Conservation (phyloP, 1,140 invertebrate genomes). For the Mamestra configurata region DNA sequence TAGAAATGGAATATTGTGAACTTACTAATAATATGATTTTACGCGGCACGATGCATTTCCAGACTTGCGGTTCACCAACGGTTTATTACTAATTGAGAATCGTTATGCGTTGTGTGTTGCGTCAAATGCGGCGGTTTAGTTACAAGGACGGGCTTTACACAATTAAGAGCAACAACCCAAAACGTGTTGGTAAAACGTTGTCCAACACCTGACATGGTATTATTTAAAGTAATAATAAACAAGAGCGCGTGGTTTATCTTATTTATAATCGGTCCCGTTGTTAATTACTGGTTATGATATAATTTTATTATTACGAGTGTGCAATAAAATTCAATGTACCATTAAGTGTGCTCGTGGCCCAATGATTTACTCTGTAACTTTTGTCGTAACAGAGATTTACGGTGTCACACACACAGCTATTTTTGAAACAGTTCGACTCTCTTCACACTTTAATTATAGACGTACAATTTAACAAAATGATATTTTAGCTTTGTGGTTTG, state of each 20-base stretch:
- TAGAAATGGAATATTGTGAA: conserved; percentile 63
- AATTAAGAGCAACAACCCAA: conserved; percentile 26
- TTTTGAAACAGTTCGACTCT: conserved; percentile 82
- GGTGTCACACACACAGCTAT: conserved; percentile 82
- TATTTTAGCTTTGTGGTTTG: conserved; percentile 72
- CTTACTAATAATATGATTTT: conserved; percentile 54
- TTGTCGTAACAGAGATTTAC: conserved; percentile 84
- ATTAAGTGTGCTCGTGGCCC: conserved; percentile 72
- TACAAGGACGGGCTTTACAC: not conserved
- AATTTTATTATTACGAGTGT: conserved; percentile 76
- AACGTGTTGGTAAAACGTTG: not conserved
- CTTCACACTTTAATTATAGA: conserved; percentile 86
- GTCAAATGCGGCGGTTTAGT: conserved; percentile 29
- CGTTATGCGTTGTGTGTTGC: conserved; percentile 35
- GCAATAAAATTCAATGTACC: conserved; percentile 81
- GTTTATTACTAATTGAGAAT: conserved; percentile 53
- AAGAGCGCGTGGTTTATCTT: conserved; percentile 30
- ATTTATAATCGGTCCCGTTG: conserved; percentile 53
- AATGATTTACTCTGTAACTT: conserved; percentile 83
- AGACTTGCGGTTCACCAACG: conserved; percentile 48
- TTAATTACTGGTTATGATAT: conserved; percentile 72
- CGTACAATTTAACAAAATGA: conserved; percentile 80
- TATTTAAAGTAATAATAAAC: conserved; percentile 32
- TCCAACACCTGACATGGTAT: conserved; percentile 19
- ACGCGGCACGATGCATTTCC: conserved; percentile 50